phyloP scores from a whole-genome alignment of 2,888 invertebrate genomes.

The Cancer borealis region DNA sequence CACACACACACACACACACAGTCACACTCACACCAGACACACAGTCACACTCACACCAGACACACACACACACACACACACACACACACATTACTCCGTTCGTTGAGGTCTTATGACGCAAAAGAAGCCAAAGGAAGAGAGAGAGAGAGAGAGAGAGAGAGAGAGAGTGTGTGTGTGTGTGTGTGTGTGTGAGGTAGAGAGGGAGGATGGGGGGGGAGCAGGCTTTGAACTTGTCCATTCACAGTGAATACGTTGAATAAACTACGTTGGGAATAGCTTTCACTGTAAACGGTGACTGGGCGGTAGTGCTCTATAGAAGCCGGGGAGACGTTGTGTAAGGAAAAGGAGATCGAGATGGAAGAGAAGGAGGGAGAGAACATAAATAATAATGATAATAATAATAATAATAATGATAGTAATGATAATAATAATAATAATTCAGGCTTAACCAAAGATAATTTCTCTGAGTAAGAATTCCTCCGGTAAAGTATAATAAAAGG shows the following conservation, averaged over 20 bases:
- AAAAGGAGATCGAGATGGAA: background rate
- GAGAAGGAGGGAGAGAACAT: background rate
- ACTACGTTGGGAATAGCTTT: background rate
- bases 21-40: too few species aligned
- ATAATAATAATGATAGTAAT: background rate
- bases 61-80: constrained; percentile 20
- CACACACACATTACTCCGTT: background rate
- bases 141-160: constrained; percentile 42
- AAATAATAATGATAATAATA: background rate
- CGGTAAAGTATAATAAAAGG: too few species aligned
- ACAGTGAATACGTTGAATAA: background rate
- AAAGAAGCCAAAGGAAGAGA: background rate
- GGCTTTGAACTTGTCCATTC: background rate
- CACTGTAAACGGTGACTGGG: background rate
- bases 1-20: too few species aligned
- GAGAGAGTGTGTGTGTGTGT: background rate
- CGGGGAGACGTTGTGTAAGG: background rate
- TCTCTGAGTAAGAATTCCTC: too few species aligned
- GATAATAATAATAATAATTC: background rate
- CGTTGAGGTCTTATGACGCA: background rate
- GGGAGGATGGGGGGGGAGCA: background rate
- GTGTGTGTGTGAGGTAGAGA: background rate
- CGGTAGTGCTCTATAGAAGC: background rate
- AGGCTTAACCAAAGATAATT: too few species aligned
- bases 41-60: background rate